These are phyloP conservation scores for Ichneumoninae sp. DNA, from an alignment of 2,888 invertebrate genomes.

Conservation along the genomic window DNA sequence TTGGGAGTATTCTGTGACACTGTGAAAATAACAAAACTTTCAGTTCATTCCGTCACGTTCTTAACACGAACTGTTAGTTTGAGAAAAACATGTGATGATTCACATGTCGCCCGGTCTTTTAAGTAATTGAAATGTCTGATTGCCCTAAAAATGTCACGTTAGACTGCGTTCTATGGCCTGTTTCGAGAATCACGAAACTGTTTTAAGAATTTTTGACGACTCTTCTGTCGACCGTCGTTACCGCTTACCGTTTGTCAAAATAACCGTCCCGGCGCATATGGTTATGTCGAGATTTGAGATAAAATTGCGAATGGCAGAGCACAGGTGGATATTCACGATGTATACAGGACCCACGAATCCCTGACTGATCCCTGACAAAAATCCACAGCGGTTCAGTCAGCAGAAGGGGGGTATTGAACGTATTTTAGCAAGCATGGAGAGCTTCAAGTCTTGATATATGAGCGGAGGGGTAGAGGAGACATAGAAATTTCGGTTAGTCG, in stretches of 20 bases:
- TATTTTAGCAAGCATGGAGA: conserved; percentile 19
- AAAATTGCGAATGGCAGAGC: conserved; percentile 5
- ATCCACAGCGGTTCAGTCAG: conserved; percentile 11
- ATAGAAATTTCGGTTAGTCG: conserved; percentile 39
- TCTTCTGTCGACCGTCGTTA: background rate
- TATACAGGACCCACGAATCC: conserved; percentile 7
- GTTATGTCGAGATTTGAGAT: background rate
- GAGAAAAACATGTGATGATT: too few species aligned
- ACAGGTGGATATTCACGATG: conserved; percentile 1
- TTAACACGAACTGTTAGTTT: too few species aligned
- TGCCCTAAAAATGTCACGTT: background rate
- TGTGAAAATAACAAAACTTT: too few species aligned
- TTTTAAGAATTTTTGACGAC: background rate
- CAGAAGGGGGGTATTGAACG: conserved; percentile 16
- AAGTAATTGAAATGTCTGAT: background rate
- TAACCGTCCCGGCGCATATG: background rate
- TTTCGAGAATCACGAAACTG: background rate
- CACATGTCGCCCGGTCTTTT: background rate
- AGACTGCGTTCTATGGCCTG: background rate
- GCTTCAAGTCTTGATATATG: conserved; percentile 6
- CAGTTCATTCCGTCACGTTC: too few species aligned
- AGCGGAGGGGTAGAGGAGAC: conserved; percentile 7
- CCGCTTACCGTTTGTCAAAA: background rate
- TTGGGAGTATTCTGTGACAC: too few species aligned
- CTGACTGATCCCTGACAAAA: conserved; percentile 39